Evolutionary conservation across 2,888 invertebrate genomes (phyloP).

Genomic region (Beris chalybata): DNA sequence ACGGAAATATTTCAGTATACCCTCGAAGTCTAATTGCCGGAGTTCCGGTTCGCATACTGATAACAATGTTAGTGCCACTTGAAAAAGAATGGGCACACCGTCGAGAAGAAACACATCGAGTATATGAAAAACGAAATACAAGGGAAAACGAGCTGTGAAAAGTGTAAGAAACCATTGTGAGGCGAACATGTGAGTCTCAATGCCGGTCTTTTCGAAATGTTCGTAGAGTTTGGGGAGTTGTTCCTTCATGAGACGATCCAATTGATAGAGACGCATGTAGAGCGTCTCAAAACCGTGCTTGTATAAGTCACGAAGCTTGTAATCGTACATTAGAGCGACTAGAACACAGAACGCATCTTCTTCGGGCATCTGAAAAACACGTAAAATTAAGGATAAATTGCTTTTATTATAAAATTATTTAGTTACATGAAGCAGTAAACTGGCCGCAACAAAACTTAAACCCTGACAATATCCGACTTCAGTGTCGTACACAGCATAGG

Average conservation of each 20-base stretch:
- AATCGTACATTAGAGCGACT: constrained; percentile 96
- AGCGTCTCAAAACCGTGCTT: constrained; percentile 96
- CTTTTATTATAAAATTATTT: constrained; percentile 10
- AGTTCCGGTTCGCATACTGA: constrained; percentile 91
- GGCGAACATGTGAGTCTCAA: constrained; percentile 99
- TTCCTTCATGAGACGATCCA: constrained; percentile 86
- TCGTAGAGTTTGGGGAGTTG: constrained; percentile 78
- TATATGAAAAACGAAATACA: constrained; percentile 95
- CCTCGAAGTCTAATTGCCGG: constrained; percentile 93
- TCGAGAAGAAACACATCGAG: constrained; percentile 93
- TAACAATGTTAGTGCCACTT: constrained; percentile 91
- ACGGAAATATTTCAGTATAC: constrained; percentile 95
- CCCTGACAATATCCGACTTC: constrained; percentile 99
- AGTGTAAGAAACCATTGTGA: constrained; percentile 99
- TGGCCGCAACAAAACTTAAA: constrained; percentile 95
- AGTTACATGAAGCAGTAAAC: constrained; percentile 90
- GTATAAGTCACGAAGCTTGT: constrained; percentile 90
- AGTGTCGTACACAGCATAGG: constrained; percentile 95
- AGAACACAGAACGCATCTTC: constrained; percentile 98
- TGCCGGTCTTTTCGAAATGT: constrained; percentile 78
- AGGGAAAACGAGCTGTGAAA: constrained; percentile 98
- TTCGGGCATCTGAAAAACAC: constrained; percentile 87
- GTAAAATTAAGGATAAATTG: not conserved
- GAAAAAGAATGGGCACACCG: constrained; percentile 94
- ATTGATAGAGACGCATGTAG: constrained; percentile 91